Base-by-base conservation (phyloP, 2,113 vertebrate genomes). In the Procapra przewalskii region DNA sequence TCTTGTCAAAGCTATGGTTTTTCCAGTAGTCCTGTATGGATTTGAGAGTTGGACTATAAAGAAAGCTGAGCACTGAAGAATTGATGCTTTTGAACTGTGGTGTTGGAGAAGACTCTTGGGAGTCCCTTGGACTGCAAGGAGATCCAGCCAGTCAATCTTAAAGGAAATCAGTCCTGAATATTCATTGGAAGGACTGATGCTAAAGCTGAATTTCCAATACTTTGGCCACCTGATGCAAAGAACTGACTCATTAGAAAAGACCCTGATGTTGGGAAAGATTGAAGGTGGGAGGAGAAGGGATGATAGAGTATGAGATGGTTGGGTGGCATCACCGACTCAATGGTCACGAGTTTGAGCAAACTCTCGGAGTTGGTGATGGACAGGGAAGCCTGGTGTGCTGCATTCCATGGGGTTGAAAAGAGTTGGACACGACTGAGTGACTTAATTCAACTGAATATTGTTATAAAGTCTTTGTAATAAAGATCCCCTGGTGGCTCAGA, bases 401-500 rank as follows among this genome's bases (percentile, higher is more conserved):
- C n/a, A 36, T 19, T 71, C 64, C 64, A 36, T 71, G 64, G 9
- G 9, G 2, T 11, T 0, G 1, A 5, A 71, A 71, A 36, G 64
- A 71, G n/a, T 5, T 71, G 64, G 64, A 36, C 33, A 36, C 0
- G 0, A 36, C 17, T 71, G 17, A 36, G 17, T 71, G 64, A 71
- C 33, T n/a, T 9, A 67, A 36, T 67, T 67, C 4, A 67, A 67
- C 33, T 67, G 33, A 67, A 36, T 67, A n/a, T 36, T 36, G 10
- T 67, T 36, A 67, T 67, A 36, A 67, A 67, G n/a, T 36, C 9
- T 71, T 11, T 36, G n/a, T 71, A 71, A 71, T 71, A 36, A 36
- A 36, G 64, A 71, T 36, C 36, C 64, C n/a, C 17, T 71, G n/a
- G 19, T 71, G 64, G n/a, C 64, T 71, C n/a, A 36, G 64, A 36